Base-by-base conservation (phyloP, 2,888 invertebrate genomes). In the Augiades crinisus region DNA sequence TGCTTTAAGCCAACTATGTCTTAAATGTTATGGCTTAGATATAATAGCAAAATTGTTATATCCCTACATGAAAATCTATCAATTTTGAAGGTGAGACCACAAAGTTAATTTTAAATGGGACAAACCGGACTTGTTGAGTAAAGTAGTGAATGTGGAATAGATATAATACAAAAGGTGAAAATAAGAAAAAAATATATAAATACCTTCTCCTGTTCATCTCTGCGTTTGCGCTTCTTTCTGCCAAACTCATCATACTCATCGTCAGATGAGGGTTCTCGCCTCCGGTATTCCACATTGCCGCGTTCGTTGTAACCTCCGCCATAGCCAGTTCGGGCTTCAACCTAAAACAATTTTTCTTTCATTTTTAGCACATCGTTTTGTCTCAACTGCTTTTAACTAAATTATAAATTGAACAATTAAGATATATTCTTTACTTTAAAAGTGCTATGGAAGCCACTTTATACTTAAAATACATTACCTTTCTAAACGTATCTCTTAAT, bases 201-300 rank as follows among this genome's bases (percentile, higher is more conserved):
- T 67, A 78, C 77, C 70, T 70, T 72, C 22, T 78, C 75, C 37
- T 69, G 62, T 4, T 67, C 46, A 30, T 50, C 45, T 55, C 71
- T 78, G 62, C 74, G 92, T 71, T 88, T 75, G 60, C 93, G 93
- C 73, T 93, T 94, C 64, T 89, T 91, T 40, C 94, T 90, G 0
- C 94, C 94, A 76, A 96, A 96, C 78, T 99, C 99, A 84, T 99
- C 99, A 81, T 96, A 99, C 83, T 99, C 99, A 74, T 97, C 98
- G 72, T 98, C 98, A 2, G 95, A 95, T 21, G 96, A 95, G 6
- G 95, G 94, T 46, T 93, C 93, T 43, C 97, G 91, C 68, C 96
- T 94, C 63, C 97, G 96, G 74, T 99, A 99, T 75, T 99, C 99
- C 1, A 99, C 98, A 3, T 96, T 93, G 43, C 98, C 98, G 54